Base-by-base conservation (phyloP, 2,797 vertebrate species). In the Phrynocephalus vlangalii region DNA sequence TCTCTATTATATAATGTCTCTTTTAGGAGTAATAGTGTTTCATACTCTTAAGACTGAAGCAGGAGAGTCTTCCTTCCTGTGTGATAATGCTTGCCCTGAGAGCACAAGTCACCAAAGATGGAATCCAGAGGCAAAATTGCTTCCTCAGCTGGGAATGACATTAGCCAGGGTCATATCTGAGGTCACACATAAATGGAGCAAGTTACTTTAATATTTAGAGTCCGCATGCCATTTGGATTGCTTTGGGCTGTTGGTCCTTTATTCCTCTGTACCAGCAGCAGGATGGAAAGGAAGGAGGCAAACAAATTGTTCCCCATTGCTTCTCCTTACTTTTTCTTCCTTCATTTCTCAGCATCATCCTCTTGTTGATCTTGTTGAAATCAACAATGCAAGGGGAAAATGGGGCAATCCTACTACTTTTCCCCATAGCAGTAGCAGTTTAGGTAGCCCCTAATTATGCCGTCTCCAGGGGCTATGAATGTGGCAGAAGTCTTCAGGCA, bases 1-100 rank as follows among this genome's bases (percentile, higher is more conserved):
- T 89, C 63, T 83, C 68, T 10, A 84, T 30, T 84, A 48, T 30
- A 11, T 11, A n/a, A 80, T 3, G 15, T 63, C 68, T 84, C 67
- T 33, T 80, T 71, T 67, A 86, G 73, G 2, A 68, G 50, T 44
- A 81, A 68, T 1, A n/a, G 30, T 30, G 50, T 72, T 28, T 33
- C 16, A 20, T 24, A 26, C 82, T 11, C 44, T 83, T 38, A 82
- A 33, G 60, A 63, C 76, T 56, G 60, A 71, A 79, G 76, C 38
- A 30, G 13, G 6, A 30, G 26, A n/a, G 28, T 33, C n/a, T 52
- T 86, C 83, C 44, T 30, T 87, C 85, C 82, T 28, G 60, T 38
- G 30, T 38, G 72, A 67, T 80, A 85, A 84, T 20, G 50, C 67
- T 63, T n/a, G 66, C 16, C n/a, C 44, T 85, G 68, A 50, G 78